These are phyloP conservation scores for Cyphomyrus plagiostoma DNA, from an alignment of 2,113 vertebrate species.

Conservation along the genomic window DNA sequence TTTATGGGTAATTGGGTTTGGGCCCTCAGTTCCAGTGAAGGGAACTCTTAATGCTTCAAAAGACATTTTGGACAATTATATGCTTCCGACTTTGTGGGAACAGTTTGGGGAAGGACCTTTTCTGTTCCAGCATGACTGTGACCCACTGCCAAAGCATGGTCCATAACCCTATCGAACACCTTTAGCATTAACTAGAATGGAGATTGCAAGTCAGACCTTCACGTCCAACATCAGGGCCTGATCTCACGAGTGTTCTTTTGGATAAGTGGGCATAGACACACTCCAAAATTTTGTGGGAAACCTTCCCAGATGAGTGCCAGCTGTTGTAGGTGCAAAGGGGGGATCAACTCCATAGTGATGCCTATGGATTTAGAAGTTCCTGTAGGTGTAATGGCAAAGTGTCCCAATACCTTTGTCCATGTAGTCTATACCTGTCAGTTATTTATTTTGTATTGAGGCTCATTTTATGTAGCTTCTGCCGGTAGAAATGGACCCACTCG, in stretches of 20 bases:
- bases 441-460: background rate
- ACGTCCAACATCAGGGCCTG: background rate
- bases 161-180: background rate
- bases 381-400: background rate
- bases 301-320: background rate
- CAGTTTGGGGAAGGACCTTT: background rate
- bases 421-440: background rate
- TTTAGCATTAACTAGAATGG: background rate
- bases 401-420: background rate
- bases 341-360: background rate
- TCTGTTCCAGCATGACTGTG: background rate
- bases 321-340: background rate
- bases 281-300: background rate
- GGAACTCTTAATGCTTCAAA: background rate
- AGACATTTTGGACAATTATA: background rate
- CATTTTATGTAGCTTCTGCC: background rate
- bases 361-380: background rate
- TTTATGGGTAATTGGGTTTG: background rate
- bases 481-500: background rate
- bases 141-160: background rate
- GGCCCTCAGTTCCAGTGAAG: background rate
- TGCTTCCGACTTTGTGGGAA: background rate
- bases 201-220: background rate
- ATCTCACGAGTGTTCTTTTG: background rate
- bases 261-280: background rate